phyloP scores from a whole-genome alignment of 64 coral and sea anemone genomes.

The Pocillopora verrucosa region DNA sequence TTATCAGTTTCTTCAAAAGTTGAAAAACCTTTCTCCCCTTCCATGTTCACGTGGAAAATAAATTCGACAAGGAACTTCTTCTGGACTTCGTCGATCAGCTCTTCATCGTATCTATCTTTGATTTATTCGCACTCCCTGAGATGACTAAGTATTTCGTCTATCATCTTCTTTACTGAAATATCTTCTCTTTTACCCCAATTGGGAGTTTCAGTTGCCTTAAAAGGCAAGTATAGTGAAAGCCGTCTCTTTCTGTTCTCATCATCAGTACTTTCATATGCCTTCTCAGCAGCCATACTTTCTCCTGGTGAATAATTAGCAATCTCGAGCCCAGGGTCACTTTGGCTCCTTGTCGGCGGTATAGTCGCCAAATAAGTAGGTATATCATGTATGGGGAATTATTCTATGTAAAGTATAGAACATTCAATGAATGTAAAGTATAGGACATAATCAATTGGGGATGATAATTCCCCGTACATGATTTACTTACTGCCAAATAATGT shows the following conservation, averaged over 20 bases:
- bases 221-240: background rate
- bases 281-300: background rate
- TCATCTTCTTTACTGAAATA: background rate
- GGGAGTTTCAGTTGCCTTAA: background rate
- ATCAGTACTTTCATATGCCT: background rate
- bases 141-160: constrained; percentile 18
- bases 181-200: constrained; percentile 1
- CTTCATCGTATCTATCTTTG: background rate
- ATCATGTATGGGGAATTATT: too few relatives aligned
- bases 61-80: constrained; percentile 23
- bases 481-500: too few relatives aligned
- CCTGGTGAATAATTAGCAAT: too few relatives aligned
- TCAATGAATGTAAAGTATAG: too few relatives aligned
- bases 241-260: background rate
- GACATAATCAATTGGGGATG: too few relatives aligned
- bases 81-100: background rate
- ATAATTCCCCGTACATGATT: too few relatives aligned
- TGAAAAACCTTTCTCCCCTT: constrained; percentile 65
- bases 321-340: too few relatives aligned
- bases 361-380: too few relatives aligned
- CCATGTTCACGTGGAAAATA: constrained; percentile 60
- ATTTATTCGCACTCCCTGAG: constrained; percentile 6
- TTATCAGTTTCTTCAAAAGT: constrained; percentile 38
- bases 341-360: too few relatives aligned
- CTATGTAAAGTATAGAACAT: too few relatives aligned